phyloP scores from a whole-genome alignment of 2,888 invertebrate genomes.

The Ormyrus labotus region DNA sequence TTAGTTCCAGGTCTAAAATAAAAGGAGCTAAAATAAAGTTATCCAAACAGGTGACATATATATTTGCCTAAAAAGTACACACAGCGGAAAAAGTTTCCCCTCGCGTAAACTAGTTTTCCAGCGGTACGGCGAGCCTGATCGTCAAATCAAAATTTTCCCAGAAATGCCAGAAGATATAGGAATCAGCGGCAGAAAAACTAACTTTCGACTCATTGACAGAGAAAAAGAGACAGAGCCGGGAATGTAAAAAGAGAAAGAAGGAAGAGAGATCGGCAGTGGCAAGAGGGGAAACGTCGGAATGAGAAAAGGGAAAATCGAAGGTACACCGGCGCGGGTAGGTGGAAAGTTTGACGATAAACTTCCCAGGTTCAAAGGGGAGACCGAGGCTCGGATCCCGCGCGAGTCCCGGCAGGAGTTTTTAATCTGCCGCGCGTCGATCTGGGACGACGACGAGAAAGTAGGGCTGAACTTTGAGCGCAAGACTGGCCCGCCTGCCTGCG shows the following conservation, averaged over 20 bases:
- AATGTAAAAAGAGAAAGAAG: neutral
- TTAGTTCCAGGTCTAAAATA: too few relatives aligned
- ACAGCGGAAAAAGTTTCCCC: too few relatives aligned
- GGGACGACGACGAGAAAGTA: constrained; percentile 14
- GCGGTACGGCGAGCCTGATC: too few relatives aligned
- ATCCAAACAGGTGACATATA: too few relatives aligned
- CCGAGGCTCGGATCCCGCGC: constrained; percentile 1
- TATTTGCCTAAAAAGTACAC: too few relatives aligned
- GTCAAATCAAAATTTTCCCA: too few relatives aligned
- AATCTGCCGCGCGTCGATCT: constrained; percentile 28
- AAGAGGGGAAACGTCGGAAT: constrained; percentile 19
- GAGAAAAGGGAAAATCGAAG: constrained; percentile 42
- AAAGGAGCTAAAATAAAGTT: too few relatives aligned
- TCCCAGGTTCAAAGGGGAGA: constrained; percentile 33
- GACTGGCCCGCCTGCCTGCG: neutral
- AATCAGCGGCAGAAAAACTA: too few relatives aligned
- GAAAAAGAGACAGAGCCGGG: constrained; percentile 6
- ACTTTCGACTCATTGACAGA: neutral
- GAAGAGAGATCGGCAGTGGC: neutral
- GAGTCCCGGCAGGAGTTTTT: constrained; percentile 21
- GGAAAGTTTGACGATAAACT: constrained; percentile 50
- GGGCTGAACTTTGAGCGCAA: neutral
- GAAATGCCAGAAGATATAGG: too few relatives aligned
- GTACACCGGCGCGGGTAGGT: neutral
- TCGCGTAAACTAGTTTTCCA: too few relatives aligned